Evolutionary conservation across 2,888 invertebrate genomes (phyloP), one percentile per base, ranked within the genome.

Genomic region (Ormyrus nitidulus): DNA sequence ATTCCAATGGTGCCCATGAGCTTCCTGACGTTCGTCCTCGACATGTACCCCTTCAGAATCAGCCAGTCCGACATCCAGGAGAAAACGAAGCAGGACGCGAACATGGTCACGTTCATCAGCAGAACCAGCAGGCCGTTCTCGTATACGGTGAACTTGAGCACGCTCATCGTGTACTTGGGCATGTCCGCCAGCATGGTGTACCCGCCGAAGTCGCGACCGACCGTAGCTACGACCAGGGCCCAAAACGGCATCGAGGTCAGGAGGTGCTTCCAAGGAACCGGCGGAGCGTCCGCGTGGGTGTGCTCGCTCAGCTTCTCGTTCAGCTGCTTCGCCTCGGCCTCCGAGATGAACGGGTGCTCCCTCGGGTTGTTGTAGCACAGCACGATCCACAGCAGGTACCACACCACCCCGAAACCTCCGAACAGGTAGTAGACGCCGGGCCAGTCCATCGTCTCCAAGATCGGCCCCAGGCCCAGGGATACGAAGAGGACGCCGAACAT

Each of bases 371-470:
- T 90, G 83, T 87, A 90, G 69, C 90, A 88, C 0, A 88, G 68
- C 0, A 87, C 10, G 4, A 93, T 93, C 92, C 94, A 95, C 79
- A 94, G 86, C 69, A 94, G 87, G 84, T 94, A 96, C 96, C 96
- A 96, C 0, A 95, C 66, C 5, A 95, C 91, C 10, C 95, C 95
- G 6, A 95, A 85, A 5, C 92, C 92, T 13, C 96, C 96, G 87
- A 96, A 96, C 46, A 96, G 91, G 86, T 96, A 96, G 90, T 96
- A 96, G 1, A 96, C 96, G 0, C 94, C 93, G 11, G 94, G 92
- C 96, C 96, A 96, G 34, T 94, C 93, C 3, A 92, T 49, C 6
- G 11, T 0, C 5, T 2, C 92, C 70, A 96, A 93, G 6, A 96
- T 91, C 7, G 94, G 87, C 0, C 96, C 96, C 4, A 95, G 95